Conservation (phyloP, 2,797 vertebrate species). For the Thaleichthys pacificus region DNA sequence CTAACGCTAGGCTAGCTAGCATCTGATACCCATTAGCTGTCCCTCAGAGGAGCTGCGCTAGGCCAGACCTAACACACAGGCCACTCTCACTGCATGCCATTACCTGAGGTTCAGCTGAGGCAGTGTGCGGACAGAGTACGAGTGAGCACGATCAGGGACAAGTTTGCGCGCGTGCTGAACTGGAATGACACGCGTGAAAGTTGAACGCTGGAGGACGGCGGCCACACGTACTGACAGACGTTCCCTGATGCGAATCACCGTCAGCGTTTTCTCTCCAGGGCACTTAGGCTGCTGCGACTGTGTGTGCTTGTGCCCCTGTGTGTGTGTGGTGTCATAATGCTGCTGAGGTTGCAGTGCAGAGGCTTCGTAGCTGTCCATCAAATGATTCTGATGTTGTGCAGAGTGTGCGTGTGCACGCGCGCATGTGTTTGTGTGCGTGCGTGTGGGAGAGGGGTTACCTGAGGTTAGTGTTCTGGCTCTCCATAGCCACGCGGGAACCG, state of each 20-base stretch:
- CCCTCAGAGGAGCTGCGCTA: slow-evolving; percentile 21
- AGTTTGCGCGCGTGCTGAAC: slow-evolving; percentile 4
- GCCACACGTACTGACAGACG: slow-evolving; percentile 15
- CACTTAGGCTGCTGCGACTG: too few species aligned
- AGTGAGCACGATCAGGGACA: slow-evolving; percentile 25
- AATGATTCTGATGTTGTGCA: too few species aligned
- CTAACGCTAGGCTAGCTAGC: slow-evolving; percentile 24
- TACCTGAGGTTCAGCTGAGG: slow-evolving; percentile 32
- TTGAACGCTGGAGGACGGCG: slow-evolving; percentile 20
- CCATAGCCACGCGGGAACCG: slow-evolving; percentile 71
- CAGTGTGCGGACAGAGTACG: slow-evolving; percentile 39
- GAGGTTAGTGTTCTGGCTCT: slow-evolving; percentile 77
- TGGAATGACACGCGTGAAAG: slow-evolving; percentile 34
- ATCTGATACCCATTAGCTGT: slow-evolving; percentile 43
- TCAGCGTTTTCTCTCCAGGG: slow-evolving; percentile 29
- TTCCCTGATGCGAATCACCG: slow-evolving; percentile 24
- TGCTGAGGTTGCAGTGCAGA: too few species aligned
- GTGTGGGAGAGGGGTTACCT: slow-evolving; percentile 59
- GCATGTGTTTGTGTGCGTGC: slow-evolving; percentile 17
- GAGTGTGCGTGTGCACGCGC: slow-evolving; percentile 16
- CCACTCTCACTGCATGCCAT: background rate
- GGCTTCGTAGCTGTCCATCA: too few species aligned
- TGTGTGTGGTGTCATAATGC: background rate
- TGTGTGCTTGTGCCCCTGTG: background rate
- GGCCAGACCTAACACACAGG: slow-evolving; percentile 18